Evolutionary conservation across 2,113 vertebrate species (phyloP), one percentile per base, ranked within the genome.

Genomic region (Tenrec ecaudatus): DNA sequence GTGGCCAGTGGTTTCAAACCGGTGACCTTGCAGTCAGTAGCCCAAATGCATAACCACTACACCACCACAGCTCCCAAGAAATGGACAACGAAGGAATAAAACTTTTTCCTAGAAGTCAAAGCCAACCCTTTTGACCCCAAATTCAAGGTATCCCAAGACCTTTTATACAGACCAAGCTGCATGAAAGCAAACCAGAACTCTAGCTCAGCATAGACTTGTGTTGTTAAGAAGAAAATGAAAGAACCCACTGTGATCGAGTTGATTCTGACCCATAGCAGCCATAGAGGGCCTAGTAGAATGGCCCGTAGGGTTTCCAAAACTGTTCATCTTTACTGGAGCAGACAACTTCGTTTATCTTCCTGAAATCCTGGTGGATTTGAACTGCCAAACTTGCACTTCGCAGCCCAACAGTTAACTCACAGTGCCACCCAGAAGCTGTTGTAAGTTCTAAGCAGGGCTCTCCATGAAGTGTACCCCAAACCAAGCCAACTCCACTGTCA

Each of bases 101-200:
- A 58, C 4, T 82, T 38, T n/a, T 68, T 33, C 23, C 36, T 7
- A 64, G 75, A 95, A 96, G 75, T 95, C 23, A 90, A 94, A 73
- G 23, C 2, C 11, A 73, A 10, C 0, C 23, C 1, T 2, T 1
- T 25, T 22, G 62, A 31, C 33, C n/a, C 73, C 92, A 84, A 23
- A 16, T 76, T 23, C 1, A n/a, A 80, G 8, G 38, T 73, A 20
- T 47, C 1, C 12, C 12, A 16, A 57, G 86, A 60, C 73, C n/a
- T 93, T 87, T 64, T 85, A 47, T 27, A 23, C 47, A 85, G 57
- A 88, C 78, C 17, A 27, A 11, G 71, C 20, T 88, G 1, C 36
- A 53, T 38, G 22, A 20, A 82, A 62, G 19, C 60, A 62, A 11
- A 62, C 23, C 47, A 53, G 47, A 53, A 14, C 43, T 53, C 12